These are phyloP conservation scores for Drosophila lacteicornis DNA, from an alignment of 1,140 invertebrate species.

Conservation along the genomic window DNA sequence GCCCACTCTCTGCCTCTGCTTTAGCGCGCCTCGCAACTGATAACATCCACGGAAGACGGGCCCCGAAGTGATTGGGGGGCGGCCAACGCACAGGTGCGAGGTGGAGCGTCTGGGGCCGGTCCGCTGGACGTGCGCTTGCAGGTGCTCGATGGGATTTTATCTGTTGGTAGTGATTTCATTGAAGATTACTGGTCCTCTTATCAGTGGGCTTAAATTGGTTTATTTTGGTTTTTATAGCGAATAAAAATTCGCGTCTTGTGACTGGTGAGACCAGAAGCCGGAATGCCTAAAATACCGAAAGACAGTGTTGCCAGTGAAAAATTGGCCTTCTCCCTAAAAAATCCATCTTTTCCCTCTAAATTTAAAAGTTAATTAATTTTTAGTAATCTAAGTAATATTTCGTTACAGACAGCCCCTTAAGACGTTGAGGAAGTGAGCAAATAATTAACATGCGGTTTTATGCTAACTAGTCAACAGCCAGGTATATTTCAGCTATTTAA, in stretches of 20 bases:
- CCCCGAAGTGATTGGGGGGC: slow-evolving; percentile 38
- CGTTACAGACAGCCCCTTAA: too few relatives aligned
- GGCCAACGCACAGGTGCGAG: slow-evolving; percentile 40
- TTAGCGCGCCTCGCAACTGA: slow-evolving; percentile 69
- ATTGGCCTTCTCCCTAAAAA: too few relatives aligned
- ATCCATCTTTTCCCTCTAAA: too few relatives aligned
- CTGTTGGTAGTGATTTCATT: slow-evolving; percentile 41
- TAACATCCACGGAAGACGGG: slow-evolving; percentile 58
- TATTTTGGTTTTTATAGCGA: slow-evolving; percentile 46
- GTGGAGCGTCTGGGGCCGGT: slow-evolving; percentile 3
- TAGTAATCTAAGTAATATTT: too few relatives aligned
- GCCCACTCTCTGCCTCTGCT: slow-evolving; percentile 42
- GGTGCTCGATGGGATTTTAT: slow-evolving; percentile 25
- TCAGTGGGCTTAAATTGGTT: slow-evolving; percentile 37
- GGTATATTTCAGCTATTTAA: too few relatives aligned
- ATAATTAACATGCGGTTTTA: too few relatives aligned
- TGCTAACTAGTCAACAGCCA: too few relatives aligned
- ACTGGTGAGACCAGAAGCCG: slow-evolving; percentile 27
- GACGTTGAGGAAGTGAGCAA: too few relatives aligned
- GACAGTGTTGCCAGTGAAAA: too few relatives aligned
- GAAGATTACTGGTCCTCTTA: slow-evolving; percentile 49
- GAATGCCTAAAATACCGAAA: neutral
- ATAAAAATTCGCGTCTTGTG: slow-evolving; percentile 49
- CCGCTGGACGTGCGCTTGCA: slow-evolving; percentile 24
- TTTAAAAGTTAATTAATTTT: too few relatives aligned